Conservation (phyloP, 1,140 invertebrate species). For the Tribolium castaneum region DNA sequence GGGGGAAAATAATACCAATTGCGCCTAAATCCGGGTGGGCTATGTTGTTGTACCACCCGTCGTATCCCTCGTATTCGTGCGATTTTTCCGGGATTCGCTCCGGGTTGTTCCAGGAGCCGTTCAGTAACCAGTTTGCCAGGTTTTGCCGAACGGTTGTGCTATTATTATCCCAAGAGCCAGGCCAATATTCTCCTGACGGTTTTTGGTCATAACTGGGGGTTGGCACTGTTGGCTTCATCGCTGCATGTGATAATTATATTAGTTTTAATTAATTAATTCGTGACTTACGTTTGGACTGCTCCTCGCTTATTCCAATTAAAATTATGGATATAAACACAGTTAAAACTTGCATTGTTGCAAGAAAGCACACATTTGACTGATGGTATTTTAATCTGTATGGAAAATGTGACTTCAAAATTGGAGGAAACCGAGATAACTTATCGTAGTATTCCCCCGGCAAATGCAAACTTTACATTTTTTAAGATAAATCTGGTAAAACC, state of each 20-base stretch:
- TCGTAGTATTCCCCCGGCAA: no score
- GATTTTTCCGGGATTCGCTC: conserved; percentile 58
- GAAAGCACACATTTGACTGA: no score
- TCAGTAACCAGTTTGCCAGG: conserved; percentile 40
- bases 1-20: conserved; percentile 63
- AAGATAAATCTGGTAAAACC: no score
- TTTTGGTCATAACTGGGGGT: neutral
- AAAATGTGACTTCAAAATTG: no score
- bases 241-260: neutral
- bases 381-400: no score
- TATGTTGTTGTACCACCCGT: conserved; percentile 78
- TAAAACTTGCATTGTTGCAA: no score
- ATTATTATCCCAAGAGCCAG: neutral
- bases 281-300: no score
- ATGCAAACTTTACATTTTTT: no score
- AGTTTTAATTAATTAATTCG: no score
- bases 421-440: no score
- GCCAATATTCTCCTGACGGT: neutral
- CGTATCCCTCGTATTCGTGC: conserved; percentile 69
- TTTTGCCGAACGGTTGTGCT: neutral
- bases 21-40: conserved; percentile 69
- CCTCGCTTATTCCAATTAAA: no score
- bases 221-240: neutral
- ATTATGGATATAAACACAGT: no score
- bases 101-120: conserved; percentile 14